Evolutionary conservation across 2,888 invertebrate genomes (phyloP).

Genomic region (Dioctria rufipes): DNA sequence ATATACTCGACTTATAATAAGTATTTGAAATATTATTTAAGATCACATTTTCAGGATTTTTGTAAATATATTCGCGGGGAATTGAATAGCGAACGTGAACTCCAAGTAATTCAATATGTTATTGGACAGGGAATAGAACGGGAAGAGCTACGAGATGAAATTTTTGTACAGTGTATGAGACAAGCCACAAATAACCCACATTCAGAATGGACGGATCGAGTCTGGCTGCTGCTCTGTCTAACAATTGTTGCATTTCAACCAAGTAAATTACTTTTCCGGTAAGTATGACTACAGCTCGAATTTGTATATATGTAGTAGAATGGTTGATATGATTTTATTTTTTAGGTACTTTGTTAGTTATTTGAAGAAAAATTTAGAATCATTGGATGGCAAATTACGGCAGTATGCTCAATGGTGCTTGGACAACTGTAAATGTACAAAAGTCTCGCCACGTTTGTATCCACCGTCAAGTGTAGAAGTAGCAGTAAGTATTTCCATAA

Average conservation of each 20-base stretch:
- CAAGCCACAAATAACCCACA: constrained; percentile 92
- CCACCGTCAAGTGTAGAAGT: constrained; percentile 95
- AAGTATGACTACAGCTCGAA: constrained; percentile 28
- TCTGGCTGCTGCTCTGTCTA: constrained; percentile 91
- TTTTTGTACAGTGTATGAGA: constrained; percentile 89
- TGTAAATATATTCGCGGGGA: constrained; percentile 93
- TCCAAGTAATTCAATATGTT: constrained; percentile 86
- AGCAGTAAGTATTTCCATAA: constrained; percentile 77
- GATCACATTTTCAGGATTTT: constrained; percentile 78
- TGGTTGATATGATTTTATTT: constrained; percentile 63
- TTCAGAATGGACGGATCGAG: constrained; percentile 85
- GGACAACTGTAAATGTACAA: constrained; percentile 91
- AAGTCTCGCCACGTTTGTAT: constrained; percentile 84
- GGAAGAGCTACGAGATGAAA: constrained; percentile 93
- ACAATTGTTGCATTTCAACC: constrained; percentile 95
- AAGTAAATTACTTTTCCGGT: constrained; percentile 69
- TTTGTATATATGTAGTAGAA: constrained; percentile 68
- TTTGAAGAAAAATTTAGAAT: constrained; percentile 78
- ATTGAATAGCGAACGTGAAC: constrained; percentile 86
- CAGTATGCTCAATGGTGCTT: constrained; percentile 96
- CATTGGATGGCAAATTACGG: constrained; percentile 79
- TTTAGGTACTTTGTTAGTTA: constrained; percentile 83
- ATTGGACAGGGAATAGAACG: constrained; percentile 91
- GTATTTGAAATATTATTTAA: background rate
- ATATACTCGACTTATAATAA: background rate